Conservation (phyloP, 2,797 vertebrate species). For the Dendrocincla tyrannina region DNA sequence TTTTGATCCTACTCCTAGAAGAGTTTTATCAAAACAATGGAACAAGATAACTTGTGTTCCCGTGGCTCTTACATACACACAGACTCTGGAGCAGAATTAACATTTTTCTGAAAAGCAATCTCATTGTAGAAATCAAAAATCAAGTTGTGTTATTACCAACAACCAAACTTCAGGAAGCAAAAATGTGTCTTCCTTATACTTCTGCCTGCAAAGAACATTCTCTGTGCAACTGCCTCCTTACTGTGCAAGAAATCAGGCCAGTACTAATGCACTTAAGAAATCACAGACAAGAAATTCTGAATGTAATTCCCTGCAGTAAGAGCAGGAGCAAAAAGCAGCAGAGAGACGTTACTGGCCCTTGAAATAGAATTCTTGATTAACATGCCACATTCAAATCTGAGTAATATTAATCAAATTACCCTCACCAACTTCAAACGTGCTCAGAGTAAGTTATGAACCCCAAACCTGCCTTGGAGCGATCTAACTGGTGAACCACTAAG, state of each 20-base stretch:
- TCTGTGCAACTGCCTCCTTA: not conserved
- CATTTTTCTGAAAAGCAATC: not conserved
- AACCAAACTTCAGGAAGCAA: not conserved
- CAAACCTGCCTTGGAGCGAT: not conserved
- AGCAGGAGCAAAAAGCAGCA: not conserved
- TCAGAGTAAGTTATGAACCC: not conserved
- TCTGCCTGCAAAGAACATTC: not conserved
- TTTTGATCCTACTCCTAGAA: not conserved
- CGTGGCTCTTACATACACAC: not conserved
- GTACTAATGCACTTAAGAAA: not conserved
- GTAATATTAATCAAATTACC: not conserved
- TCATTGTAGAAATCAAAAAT: not conserved
- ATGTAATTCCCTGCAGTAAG: not conserved
- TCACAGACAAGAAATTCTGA: not conserved
- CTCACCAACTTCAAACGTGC: not conserved
- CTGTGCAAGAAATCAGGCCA: not conserved
- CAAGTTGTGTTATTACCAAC: not conserved
- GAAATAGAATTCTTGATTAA: not conserved
- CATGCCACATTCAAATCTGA: not conserved
- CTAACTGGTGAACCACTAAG: not conserved
- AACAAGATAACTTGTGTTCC: not conserved
- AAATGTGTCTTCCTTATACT: not conserved
- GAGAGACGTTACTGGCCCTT: not conserved
- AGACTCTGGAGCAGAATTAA: not conserved
- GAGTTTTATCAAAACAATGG: not conserved